phyloP scores from a whole-genome alignment of 2,888 invertebrate species.

The Pegoplata infirma region DNA sequence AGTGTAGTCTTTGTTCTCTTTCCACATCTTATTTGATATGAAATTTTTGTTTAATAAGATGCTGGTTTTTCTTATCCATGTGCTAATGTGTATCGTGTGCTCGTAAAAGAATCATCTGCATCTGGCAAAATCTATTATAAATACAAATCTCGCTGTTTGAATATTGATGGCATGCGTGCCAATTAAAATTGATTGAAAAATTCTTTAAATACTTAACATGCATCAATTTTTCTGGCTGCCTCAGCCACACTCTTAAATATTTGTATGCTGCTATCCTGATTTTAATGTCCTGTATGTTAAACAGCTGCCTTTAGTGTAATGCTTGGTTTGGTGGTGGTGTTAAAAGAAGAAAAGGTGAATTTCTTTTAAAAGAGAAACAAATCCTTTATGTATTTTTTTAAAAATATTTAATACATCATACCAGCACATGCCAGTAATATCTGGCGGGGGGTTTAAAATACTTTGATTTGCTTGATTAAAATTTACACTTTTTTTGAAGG shows the following conservation, averaged over 20 bases:
- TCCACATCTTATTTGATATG: not conserved
- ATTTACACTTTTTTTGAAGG: constrained; percentile 60
- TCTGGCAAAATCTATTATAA: constrained; percentile 3
- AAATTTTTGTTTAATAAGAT: constrained; percentile 41
- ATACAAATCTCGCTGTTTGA: constrained; percentile 2
- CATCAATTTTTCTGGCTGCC: constrained; percentile 52
- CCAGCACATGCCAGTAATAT: constrained; percentile 25
- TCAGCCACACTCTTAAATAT: not conserved
- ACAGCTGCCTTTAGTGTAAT: constrained; percentile 50
- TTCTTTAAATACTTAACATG: constrained; percentile 72
- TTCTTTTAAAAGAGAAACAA: constrained; percentile 8
- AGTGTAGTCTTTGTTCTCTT: not conserved
- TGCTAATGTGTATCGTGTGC: constrained; percentile 32
- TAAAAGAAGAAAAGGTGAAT: constrained; percentile 49
- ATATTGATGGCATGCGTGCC: constrained; percentile 76
- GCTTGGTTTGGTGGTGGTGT: constrained; percentile 10
- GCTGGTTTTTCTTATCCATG: constrained; percentile 10
- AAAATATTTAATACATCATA: constrained; percentile 11
- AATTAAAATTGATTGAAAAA: constrained; percentile 77
- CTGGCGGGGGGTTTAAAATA: not conserved
- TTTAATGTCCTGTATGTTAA: constrained; percentile 42
- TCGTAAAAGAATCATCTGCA: constrained; percentile 30
- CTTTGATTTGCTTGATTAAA: constrained; percentile 52
- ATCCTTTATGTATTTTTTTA: constrained; percentile 8
- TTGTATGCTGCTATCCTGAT: not conserved